These are phyloP conservation scores for Loripinus fragilis DNA, from an alignment of 2,888 invertebrate species.

Conservation along the genomic window DNA sequence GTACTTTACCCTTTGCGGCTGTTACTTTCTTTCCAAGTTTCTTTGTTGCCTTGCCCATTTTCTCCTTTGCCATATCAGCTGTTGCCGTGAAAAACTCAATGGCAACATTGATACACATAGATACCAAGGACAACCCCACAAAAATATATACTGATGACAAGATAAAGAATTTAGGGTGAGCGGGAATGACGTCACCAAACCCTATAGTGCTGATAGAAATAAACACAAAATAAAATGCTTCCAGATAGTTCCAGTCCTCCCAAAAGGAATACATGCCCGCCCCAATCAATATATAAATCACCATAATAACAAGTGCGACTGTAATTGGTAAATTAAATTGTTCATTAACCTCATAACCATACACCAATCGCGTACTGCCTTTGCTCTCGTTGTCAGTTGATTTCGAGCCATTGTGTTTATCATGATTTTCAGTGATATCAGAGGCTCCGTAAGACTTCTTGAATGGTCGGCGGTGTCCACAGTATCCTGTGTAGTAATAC, in stretches of 20 bases:
- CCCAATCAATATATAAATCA: conserved; percentile 94
- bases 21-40: conserved; percentile 58
- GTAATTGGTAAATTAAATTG: conserved; percentile 97
- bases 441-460: conserved; percentile 6
- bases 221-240: conserved; percentile 98
- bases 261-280: conserved; percentile 88
- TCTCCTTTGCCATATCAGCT: conserved; percentile 70
- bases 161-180: conserved; percentile 94
- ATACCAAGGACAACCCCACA: conserved; percentile 96
- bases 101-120: conserved; percentile 98
- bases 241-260: conserved; percentile 94
- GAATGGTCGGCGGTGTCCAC: conserved; percentile 83
- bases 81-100: conserved; percentile 75
- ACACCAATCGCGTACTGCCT: conserved; percentile 47
- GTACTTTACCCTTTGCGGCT: conserved; percentile 52
- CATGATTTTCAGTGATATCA: conserved; percentile 24
- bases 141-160: conserved; percentile 96
- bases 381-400: conserved; percentile 37
- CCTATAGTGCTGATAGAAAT: conserved; percentile 87
- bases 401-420: conserved; percentile 8
- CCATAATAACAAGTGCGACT: conserved; percentile 91
- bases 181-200: conserved; percentile 95
- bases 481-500: conserved; percentile 90
- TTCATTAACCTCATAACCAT: conserved; percentile 83
- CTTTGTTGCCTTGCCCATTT: conserved; percentile 62